Evolutionary conservation across 2,113 vertebrate species (phyloP), one percentile per base, ranked within the genome.

Genomic region (Catharus minimus): DNA sequence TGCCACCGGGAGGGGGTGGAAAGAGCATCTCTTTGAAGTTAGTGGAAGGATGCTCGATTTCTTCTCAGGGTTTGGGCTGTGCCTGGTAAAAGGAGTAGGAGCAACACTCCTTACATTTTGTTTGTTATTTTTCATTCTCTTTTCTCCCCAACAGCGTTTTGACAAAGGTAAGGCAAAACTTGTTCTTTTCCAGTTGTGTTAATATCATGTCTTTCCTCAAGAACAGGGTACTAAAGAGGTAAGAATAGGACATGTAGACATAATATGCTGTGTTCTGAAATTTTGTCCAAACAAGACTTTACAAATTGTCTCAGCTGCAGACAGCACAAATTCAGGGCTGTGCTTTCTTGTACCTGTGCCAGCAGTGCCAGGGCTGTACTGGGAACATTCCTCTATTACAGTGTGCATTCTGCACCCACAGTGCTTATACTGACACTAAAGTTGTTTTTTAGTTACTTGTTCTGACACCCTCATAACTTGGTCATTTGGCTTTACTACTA

Each of bases 1-100:
- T 38, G 39, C 28, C 61, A 2, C 6, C 0, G 30, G 7, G 5
- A 12, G 20, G 7, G 32, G 11, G 10, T 39, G 50, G 3, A 8
- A 20, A 20, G 38, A 47, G 21, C n/a, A 2, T 18, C 44, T 47
- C 79, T 27, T 6, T 4, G 36, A n/a, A 57, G 28, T 13, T 24
- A 8, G 20, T n/a, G 32, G 28, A 30, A 15, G 10, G 12, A 24
- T 58, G 43, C 8, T 50, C 5, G 11, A 14, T 44, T 69, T 78
- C 32, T 71, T 38, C 44, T 22, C 17, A 22, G 57, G 46, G 27
- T 53, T 26, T 55, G 58, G 11, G 36, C 8, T 72, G 28, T 64
- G 38, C n/a, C 27, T 67, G 24, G 16, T 83, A 49, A 50, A 53
- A 81, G 46, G 21, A 94, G n/a, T 12, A n/a, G 57, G 11, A 90